Conservation (phyloP, 2,113 vertebrate genomes). For the Casuarius casuarius region DNA sequence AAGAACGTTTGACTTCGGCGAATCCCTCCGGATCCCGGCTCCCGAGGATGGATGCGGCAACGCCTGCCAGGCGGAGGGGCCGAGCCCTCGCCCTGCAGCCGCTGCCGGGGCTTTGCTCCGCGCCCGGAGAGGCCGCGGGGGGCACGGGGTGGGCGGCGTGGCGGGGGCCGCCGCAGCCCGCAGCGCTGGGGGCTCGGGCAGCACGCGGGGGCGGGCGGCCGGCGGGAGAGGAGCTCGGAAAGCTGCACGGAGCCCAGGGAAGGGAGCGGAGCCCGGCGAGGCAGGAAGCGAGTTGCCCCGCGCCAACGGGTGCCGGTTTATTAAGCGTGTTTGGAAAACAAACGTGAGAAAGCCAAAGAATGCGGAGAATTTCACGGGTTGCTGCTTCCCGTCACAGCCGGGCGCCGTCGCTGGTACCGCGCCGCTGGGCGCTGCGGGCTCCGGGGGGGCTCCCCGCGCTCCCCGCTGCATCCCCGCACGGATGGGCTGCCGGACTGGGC, state of each 20-base stretch:
- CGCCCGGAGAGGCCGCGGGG: rapidly evolving
- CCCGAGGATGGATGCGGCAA: rapidly evolving
- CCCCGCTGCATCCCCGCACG: background rate
- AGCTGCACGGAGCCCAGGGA: background rate
- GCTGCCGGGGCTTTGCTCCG: rapidly evolving
- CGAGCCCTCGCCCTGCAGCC: rapidly evolving
- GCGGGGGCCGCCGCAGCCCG: rapidly evolving
- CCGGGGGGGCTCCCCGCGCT: too few species aligned
- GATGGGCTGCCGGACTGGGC: background rate
- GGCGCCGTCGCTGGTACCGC: background rate
- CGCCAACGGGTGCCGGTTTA: background rate
- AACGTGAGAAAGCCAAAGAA: background rate
- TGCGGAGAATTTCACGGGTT: background rate
- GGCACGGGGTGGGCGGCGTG: background rate
- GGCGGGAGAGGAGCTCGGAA: rapidly evolving
- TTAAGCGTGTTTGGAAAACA: background rate
- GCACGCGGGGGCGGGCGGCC: rapidly evolving
- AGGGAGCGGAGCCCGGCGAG: background rate
- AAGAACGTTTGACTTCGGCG: rapidly evolving
- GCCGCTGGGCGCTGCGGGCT: background rate
- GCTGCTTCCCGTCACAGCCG: background rate
- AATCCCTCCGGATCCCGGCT: rapidly evolving
- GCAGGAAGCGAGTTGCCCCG: rapidly evolving
- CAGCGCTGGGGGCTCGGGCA: background rate
- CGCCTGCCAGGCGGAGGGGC: rapidly evolving